These are phyloP conservation scores for Dromaius novaehollandiae DNA, from an alignment of 2,113 vertebrate genomes.

Conservation along the genomic window DNA sequence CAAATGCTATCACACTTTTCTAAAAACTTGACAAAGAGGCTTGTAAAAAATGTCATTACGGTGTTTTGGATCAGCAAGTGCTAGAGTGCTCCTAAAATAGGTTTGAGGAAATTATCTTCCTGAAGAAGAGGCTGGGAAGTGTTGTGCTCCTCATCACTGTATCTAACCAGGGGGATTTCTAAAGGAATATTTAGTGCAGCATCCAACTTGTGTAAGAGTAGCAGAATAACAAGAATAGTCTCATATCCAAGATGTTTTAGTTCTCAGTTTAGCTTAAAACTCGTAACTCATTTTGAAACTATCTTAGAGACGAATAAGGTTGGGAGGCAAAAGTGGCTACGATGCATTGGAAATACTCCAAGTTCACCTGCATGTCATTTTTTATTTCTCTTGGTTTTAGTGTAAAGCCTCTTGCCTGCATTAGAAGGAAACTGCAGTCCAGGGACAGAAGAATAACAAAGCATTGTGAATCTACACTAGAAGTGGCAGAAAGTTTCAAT, in stretches of 20 bases:
- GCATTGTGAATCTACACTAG: neutral
- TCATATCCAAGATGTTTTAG: neutral
- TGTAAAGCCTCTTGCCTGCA: neutral
- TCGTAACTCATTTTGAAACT: neutral
- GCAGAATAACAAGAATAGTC: neutral
- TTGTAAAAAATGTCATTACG: neutral
- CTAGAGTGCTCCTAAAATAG: neutral
- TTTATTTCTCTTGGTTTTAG: neutral
- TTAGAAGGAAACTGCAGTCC: neutral
- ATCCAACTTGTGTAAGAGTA: neutral
- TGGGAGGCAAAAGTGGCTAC: neutral
- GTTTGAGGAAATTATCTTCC: neutral
- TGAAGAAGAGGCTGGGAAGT: neutral
- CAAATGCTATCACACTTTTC: neutral
- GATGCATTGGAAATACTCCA: neutral
- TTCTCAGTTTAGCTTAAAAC: neutral
- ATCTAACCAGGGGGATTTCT: neutral
- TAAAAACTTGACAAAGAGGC: neutral
- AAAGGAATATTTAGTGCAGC: neutral
- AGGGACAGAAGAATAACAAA: neutral
- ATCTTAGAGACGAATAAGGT: neutral
- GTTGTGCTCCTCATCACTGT: neutral
- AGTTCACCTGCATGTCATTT: neutral
- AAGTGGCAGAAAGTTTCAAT: neutral
- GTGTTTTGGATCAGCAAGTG: neutral